These are phyloP conservation scores for Chloropsis hardwickii DNA, from an alignment of 2,113 vertebrate species.

Conservation along the genomic window DNA sequence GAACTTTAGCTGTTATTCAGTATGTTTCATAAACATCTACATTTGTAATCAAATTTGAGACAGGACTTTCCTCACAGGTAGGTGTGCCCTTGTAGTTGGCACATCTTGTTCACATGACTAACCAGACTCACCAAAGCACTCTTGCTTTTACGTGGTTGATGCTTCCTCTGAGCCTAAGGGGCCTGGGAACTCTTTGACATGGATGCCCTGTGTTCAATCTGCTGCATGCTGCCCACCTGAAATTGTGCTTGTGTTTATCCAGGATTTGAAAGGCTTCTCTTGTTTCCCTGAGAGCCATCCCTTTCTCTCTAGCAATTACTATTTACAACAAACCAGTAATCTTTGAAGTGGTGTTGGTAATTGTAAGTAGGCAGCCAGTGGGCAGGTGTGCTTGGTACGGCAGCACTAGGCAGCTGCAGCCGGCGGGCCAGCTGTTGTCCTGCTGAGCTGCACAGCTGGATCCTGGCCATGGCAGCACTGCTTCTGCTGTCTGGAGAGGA, in stretches of 20 bases:
- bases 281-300: background rate
- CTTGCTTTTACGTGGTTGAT: background rate
- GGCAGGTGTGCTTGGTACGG: background rate
- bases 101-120: background rate
- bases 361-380: background rate
- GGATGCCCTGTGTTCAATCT: background rate
- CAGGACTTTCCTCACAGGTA: background rate
- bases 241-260: background rate
- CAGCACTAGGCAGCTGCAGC: background rate
- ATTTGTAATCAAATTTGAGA: background rate
- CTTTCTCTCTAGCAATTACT: background rate
- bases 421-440: background rate
- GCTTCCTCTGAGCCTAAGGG: background rate
- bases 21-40: background rate
- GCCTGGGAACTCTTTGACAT: background rate
- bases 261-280: background rate
- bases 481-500: background rate
- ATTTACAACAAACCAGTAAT: background rate
- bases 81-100: background rate
- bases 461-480: background rate
- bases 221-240: background rate
- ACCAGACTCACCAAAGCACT: background rate
- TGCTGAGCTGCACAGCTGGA: background rate
- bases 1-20: background rate
- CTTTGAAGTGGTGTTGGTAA: background rate